Evolutionary conservation across 2,888 invertebrate genomes (phyloP).

Genomic region (Eristalinus aeneus): DNA sequence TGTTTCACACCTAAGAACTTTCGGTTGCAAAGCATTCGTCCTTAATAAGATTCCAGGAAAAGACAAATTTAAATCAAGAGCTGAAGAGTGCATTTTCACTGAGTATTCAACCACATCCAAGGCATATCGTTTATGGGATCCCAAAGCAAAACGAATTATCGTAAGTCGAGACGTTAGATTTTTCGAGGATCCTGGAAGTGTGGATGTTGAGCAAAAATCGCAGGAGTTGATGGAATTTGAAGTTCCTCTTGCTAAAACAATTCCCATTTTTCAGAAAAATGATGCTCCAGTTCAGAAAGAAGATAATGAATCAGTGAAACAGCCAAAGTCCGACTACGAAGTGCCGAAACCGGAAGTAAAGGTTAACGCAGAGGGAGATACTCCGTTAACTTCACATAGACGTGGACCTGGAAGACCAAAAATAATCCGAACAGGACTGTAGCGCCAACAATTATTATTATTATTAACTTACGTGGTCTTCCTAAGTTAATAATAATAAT

Average conservation of each 20-base stretch:
- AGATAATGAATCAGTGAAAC: background rate
- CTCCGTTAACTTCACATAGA: background rate
- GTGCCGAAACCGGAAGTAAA: too few relatives aligned
- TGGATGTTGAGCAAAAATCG: background rate
- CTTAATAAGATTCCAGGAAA: conserved; percentile 15
- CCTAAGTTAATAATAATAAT: too few relatives aligned
- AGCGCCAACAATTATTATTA: too few relatives aligned
- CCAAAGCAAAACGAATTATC: background rate
- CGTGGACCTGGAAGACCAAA: background rate
- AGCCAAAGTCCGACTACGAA: background rate
- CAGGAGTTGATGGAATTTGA: background rate
- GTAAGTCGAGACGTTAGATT: conserved; percentile 23
- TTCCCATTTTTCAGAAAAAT: background rate
- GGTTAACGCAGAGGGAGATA: background rate
- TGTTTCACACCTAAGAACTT: conserved; percentile 38
- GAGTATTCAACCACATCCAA: conserved; percentile 33
- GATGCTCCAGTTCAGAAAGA: background rate
- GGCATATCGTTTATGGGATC: conserved; percentile 26
- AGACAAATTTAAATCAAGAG: conserved; percentile 16
- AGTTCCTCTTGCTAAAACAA: background rate
- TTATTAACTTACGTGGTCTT: too few relatives aligned
- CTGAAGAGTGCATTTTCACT: conserved; percentile 24
- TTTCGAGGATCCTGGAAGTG: background rate
- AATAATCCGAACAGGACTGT: background rate
- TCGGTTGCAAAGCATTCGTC: conserved; percentile 32